Evolutionary conservation across 2,113 vertebrate genomes (phyloP).

Genomic region (Aptenodytes forsteri): DNA sequence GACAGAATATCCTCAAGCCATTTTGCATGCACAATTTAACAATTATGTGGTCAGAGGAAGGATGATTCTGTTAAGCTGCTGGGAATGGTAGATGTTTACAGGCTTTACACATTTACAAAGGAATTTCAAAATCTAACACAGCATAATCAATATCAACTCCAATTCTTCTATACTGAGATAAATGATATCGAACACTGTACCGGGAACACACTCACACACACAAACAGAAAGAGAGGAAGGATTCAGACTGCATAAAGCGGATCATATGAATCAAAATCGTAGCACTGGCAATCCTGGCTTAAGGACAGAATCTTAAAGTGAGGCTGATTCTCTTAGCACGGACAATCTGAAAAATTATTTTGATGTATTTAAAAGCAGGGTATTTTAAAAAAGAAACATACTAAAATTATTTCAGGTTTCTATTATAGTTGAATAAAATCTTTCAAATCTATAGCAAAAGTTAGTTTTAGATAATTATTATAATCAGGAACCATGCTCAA

Average conservation of each 20-base stretch:
- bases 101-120: slow-evolving; percentile 59
- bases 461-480: not conserved
- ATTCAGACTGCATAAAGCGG: not conserved
- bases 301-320: not conserved
- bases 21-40: slow-evolving; percentile 81
- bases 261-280: not conserved
- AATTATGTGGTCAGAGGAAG: slow-evolving; percentile 74
- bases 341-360: not conserved
- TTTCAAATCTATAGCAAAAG: not conserved
- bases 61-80: slow-evolving; percentile 65
- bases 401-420: not conserved
- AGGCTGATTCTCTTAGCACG: not conserved
- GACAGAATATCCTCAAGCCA: slow-evolving; percentile 73
- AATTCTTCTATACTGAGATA: not conserved
- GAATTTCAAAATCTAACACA: slow-evolving; percentile 66
- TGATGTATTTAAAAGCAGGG: not conserved
- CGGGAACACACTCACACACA: not conserved
- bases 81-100: slow-evolving; percentile 58
- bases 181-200: not conserved
- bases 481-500: not conserved
- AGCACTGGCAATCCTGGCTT: not conserved
- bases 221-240: not conserved
- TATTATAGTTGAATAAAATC: not conserved
- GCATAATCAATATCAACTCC: slow-evolving; percentile 46
- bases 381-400: not conserved